phyloP scores from a whole-genome alignment of 2,797 vertebrate species.

The Anomalospiza imberbis region DNA sequence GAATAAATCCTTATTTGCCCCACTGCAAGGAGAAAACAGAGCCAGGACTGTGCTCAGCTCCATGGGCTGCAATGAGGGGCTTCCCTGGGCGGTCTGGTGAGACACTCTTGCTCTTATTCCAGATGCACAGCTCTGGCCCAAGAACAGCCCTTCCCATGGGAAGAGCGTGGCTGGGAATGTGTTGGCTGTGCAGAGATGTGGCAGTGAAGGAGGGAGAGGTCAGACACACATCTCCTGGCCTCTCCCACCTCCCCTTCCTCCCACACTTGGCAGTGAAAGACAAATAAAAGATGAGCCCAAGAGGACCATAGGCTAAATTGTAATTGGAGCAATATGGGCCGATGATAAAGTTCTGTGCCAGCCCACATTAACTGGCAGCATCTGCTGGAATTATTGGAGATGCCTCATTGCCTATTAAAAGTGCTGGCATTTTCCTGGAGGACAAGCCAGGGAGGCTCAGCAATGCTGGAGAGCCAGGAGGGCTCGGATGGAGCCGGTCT shows the following conservation, averaged over 20 bases:
- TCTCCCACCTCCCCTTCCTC: constrained; percentile 11
- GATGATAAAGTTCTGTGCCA: constrained; percentile 65
- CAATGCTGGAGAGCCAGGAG: constrained; percentile 26
- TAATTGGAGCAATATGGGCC: constrained; percentile 75
- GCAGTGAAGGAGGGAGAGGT: not conserved
- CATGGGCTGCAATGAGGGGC: not conserved
- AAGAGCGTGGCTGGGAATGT: not conserved
- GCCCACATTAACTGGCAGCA: constrained; percentile 64
- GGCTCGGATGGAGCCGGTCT: not conserved
- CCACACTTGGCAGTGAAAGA: not conserved
- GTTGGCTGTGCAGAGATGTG: rapidly evolving
- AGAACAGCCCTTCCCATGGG: not conserved
- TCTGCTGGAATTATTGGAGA: constrained; percentile 73
- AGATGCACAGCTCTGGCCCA: not conserved
- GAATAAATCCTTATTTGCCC: not conserved
- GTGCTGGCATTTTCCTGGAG: constrained; percentile 52
- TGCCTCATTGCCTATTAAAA: constrained; percentile 64
- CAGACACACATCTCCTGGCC: not conserved
- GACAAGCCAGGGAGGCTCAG: constrained; percentile 35
- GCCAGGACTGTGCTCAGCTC: not conserved
- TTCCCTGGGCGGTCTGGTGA: rapidly evolving
- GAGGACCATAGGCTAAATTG: constrained; percentile 53
- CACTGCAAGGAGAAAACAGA: not conserved
- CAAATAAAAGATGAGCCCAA: constrained; percentile 42
- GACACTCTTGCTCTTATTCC: not conserved